Percentiles rank a stretch among this genome's conserved stretches.
Evolutionary conservation across 2,797 vertebrate species (phyloP).

Genomic region (Sebastes flavidus): DNA sequence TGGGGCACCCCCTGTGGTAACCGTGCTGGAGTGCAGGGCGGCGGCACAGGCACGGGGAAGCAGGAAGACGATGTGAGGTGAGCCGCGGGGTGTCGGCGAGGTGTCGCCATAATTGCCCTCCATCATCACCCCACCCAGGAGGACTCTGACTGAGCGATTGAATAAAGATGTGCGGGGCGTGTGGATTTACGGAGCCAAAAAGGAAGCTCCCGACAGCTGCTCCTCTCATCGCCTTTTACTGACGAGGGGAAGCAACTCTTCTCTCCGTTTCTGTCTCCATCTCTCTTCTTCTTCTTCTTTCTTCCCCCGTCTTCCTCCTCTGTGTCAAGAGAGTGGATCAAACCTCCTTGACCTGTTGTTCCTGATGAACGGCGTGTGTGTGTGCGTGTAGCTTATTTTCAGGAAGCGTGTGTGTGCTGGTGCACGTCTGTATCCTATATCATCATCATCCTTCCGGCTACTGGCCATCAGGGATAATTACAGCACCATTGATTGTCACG

Average conservation of each 20-base stretch:
- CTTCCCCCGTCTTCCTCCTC: conserved; percentile 34
- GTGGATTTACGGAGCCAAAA: conserved; percentile 41
- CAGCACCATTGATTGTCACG: conserved; percentile 58
- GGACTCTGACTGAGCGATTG: conserved; percentile 12
- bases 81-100: conserved; percentile 17
- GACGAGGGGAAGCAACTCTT: conserved; percentile 40
- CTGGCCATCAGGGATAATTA: conserved; percentile 57
- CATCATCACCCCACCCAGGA: conserved; percentile 36
- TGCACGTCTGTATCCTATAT: conserved; percentile 41
- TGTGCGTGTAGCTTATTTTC: conserved; percentile 11
- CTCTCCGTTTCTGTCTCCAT: conserved; percentile 1
- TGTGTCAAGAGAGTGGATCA: conserved; percentile 28
- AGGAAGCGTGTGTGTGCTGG: conserved; percentile 7
- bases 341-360: conserved; percentile 29
- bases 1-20: background rate
- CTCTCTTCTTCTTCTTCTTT: background rate
- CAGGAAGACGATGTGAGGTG: conserved; percentile 9
- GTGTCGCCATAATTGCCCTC: conserved; percentile 36
- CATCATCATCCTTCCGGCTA: conserved; percentile 33
- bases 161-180: conserved; percentile 36
- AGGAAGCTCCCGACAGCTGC: conserved; percentile 76
- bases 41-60: background rate
- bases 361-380: conserved; percentile 1
- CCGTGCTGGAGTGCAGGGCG: background rate
- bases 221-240: conserved; percentile 68